Evolutionary conservation across 64 coral and sea anemone genomes (phyloP).

Genomic region (Trachythela sp.): DNA sequence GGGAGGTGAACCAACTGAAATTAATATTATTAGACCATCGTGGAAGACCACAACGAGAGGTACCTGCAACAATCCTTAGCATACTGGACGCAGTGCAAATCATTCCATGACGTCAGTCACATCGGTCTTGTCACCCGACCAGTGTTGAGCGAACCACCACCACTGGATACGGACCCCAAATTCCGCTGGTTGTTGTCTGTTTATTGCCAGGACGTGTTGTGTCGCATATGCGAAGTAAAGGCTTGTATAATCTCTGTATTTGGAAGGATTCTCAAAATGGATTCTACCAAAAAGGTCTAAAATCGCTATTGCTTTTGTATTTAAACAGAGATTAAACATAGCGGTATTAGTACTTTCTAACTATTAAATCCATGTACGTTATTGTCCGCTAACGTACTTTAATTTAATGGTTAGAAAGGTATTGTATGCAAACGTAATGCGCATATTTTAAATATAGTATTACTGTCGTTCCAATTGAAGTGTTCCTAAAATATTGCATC

Average conservation of each 20-base stretch:
- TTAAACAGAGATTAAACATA: too few species aligned
- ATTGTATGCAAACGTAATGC: too few species aligned
- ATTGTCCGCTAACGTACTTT: too few species aligned
- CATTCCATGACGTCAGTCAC: background rate
- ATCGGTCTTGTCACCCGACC: background rate
- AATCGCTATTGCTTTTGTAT: too few species aligned
- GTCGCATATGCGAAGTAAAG: background rate
- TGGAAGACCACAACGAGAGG: background rate
- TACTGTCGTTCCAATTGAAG: too few species aligned
- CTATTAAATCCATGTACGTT: too few species aligned
- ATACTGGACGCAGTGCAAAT: background rate
- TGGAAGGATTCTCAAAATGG: background rate
- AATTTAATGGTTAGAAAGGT: too few species aligned
- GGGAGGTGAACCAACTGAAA: too few species aligned
- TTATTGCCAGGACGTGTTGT: background rate
- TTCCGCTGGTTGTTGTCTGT: background rate
- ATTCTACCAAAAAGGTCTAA: conserved; percentile 8
- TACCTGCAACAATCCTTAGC: background rate
- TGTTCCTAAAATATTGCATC: too few species aligned
- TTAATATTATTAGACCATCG: background rate
- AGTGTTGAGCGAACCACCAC: background rate
- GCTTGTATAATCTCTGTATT: background rate
- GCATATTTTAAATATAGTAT: too few species aligned
- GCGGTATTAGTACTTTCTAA: too few species aligned
- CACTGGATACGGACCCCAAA: background rate